A percentile compares a stretch with the other conserved stretches of the same genome.
These are phyloP conservation scores for Ciona savignyi DNA, from an alignment of 23 tunicate species.

Conservation along the genomic window DNA sequence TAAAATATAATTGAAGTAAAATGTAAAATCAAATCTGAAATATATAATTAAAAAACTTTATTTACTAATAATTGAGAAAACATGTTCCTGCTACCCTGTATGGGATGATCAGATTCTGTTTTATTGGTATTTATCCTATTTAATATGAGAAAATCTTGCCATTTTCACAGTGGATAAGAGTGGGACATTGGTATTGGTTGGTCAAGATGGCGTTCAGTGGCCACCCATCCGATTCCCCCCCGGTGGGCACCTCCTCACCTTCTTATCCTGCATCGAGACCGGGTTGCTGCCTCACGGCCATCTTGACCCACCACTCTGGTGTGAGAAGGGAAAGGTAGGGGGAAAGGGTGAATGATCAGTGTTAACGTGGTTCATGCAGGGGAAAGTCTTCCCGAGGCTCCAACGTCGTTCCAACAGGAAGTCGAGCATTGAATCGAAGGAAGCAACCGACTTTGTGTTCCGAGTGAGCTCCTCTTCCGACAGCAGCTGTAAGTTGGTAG, in stretches of 20 bases:
- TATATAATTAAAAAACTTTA: too few species aligned
- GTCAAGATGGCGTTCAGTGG: slow-evolving; percentile 95
- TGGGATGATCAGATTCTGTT: too few species aligned
- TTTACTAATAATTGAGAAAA: too few species aligned
- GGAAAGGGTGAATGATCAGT: not conserved
- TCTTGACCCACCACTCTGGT: slow-evolving; percentile 89
- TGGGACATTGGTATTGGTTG: slow-evolving; percentile 81
- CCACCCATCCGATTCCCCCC: slow-evolving; percentile 91
- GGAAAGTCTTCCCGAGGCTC: slow-evolving; percentile 60
- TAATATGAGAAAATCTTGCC: too few species aligned
- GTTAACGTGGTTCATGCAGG: slow-evolving; percentile 11
- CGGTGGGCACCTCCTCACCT: slow-evolving; percentile 81
- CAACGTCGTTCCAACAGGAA: slow-evolving; percentile 12
- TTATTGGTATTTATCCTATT: too few species aligned
- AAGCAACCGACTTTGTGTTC: slow-evolving; percentile 76
- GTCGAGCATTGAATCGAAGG: slow-evolving; percentile 20
- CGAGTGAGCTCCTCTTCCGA: slow-evolving; percentile 56
- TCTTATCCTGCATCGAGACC: slow-evolving; percentile 70
- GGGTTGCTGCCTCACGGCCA: slow-evolving; percentile 82
- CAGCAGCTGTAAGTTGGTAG: slow-evolving; percentile 37
- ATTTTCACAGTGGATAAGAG: slow-evolving; percentile 27
- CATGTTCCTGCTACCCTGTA: too few species aligned
- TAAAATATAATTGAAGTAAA: too few species aligned
- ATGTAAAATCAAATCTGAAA: too few species aligned
- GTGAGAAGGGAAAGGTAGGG: slow-evolving; percentile 73